Conservation (phyloP, 2,888 invertebrate genomes). For the Drosophila paramelanica region DNA sequence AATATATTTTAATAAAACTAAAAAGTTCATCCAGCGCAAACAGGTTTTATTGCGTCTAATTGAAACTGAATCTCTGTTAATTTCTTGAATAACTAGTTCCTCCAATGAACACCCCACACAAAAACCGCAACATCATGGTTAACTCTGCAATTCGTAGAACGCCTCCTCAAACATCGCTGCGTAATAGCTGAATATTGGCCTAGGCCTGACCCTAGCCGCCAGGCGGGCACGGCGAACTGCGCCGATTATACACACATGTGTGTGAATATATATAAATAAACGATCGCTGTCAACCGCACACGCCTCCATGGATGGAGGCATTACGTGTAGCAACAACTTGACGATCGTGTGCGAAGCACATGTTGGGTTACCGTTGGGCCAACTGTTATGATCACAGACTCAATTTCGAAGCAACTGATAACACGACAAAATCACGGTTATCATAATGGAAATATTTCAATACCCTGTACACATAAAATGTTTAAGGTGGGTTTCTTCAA, state of each 20-base stretch:
- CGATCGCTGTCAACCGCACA: background rate
- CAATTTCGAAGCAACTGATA: constrained; percentile 23
- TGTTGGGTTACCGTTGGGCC: background rate
- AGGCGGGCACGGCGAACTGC: background rate
- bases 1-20: no score
- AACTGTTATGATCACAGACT: constrained; percentile 1
- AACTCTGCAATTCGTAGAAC: constrained; percentile 5
- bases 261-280: background rate
- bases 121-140: constrained; percentile 1
- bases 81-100: background rate
- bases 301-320: background rate
- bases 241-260: no score
- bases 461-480: background rate
- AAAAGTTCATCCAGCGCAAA: background rate
- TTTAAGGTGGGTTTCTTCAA: background rate
- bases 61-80: background rate
- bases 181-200: constrained; percentile 9
- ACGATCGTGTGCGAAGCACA: background rate
- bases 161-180: background rate
- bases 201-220: constrained; percentile 16
- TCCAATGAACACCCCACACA: background rate
- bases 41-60: constrained; percentile 5
- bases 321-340: background rate
- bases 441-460: constrained; percentile 27
- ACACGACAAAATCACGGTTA: constrained; percentile 5